Percentiles rank a stretch among this genome's conserved stretches.
Evolutionary conservation across 2,113 vertebrate genomes (phyloP).

Genomic region (Haplochromis vanheusdeni): DNA sequence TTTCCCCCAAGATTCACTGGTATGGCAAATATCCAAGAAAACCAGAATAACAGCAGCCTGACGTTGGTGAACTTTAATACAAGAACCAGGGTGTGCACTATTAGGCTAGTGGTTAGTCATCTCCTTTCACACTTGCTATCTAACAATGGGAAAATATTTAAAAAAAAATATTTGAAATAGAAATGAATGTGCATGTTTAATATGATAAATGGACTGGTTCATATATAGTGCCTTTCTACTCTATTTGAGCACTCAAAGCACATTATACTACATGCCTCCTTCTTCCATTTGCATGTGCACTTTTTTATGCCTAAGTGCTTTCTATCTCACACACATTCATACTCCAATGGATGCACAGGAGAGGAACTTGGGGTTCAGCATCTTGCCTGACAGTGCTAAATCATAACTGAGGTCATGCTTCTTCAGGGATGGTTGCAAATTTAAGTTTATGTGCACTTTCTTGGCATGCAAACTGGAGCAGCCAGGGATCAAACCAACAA

Average conservation of each 20-base stretch:
- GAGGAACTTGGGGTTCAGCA: not conserved
- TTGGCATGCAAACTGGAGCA: not conserved
- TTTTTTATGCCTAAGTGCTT: not conserved
- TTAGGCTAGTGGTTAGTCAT: not conserved
- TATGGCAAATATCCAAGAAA: not conserved
- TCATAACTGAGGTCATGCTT: not conserved
- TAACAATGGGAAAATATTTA: not conserved
- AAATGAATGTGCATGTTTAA: not conserved
- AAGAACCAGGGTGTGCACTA: not conserved
- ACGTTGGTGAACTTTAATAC: not conserved
- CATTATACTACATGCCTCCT: not conserved
- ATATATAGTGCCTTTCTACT: not conserved
- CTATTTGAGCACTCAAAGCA: not conserved
- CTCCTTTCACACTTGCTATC: not conserved
- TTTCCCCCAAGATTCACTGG: fast-evolving
- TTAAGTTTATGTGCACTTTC: not conserved
- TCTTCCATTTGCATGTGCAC: not conserved
- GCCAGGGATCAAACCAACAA: not conserved
- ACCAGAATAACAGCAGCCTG: not conserved
- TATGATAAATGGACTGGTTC: not conserved
- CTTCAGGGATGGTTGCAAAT: not conserved
- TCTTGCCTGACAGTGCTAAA: not conserved
- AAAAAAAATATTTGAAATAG: fast-evolving
- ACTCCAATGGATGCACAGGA: not conserved
- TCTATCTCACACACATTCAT: not conserved